Conservation (phyloP, 2,888 invertebrate species). For the Stenotaenia linearis region DNA sequence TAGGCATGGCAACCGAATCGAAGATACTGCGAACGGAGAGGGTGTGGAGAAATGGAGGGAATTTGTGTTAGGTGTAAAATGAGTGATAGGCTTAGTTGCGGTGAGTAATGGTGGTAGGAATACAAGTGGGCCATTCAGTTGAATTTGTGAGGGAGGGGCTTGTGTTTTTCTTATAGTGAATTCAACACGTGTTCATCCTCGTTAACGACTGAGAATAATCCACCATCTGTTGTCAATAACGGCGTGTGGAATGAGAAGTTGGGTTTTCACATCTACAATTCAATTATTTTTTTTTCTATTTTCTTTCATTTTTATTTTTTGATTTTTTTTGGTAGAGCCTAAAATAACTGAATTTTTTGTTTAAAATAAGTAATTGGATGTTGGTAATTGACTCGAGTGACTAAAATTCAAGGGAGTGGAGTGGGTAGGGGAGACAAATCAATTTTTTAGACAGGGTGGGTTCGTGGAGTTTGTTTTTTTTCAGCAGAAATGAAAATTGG, state of each 20-base stretch:
- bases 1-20: background rate
- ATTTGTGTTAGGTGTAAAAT: background rate
- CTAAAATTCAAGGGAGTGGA: too few species aligned
- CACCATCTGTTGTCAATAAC: conserved; percentile 2
- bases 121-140: background rate
- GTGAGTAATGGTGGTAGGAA: background rate
- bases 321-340: too few species aligned
- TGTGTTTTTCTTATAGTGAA: background rate
- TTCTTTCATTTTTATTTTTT: background rate
- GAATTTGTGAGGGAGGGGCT: background rate
- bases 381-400: too few species aligned
- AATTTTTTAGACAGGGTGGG: too few species aligned
- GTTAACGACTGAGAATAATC: background rate
- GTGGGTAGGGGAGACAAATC: too few species aligned
- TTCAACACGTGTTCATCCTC: conserved; percentile 17
- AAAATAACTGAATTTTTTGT: too few species aligned
- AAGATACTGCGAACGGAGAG: background rate
- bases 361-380: too few species aligned
- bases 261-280: background rate
- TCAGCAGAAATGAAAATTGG: too few species aligned
- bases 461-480: too few species aligned
- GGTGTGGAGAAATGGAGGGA: background rate
- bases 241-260: background rate
- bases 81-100: background rate
- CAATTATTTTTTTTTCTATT: background rate